Evolutionary conservation across 2,888 invertebrate species (phyloP), one percentile per base, ranked within the genome.

Genomic region (Andrena flavipes): DNA sequence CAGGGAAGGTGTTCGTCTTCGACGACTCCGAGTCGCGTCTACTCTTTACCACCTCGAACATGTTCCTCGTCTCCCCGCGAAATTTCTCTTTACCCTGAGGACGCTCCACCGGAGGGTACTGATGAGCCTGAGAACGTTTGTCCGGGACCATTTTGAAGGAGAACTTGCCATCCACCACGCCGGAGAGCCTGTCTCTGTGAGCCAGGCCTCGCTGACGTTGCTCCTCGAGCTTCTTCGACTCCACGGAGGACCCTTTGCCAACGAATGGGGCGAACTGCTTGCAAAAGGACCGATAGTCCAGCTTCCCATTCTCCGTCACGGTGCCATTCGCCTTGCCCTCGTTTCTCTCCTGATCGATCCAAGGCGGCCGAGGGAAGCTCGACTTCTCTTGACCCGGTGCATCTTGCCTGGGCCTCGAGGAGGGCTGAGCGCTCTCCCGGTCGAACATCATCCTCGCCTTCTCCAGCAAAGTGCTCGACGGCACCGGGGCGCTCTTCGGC

Each of bases 211-310:
- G 74, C 29, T 71, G 69, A 26, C 29, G 59, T 8, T 68, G 33
- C 13, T 69, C 73, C 29, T 84, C 80, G 65, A 62, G 13, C n/a
- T 67, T 70, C 42, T 42, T 82, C 5, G 62, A 4, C 26, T 87
- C 80, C 16, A 73, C 5, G 10, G 35, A n/a, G 10, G 56, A 5
- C 16, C 73, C 59, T 54, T 85, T 88, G 1, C 80, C 77, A 13
- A 88, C 79, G 26, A 91, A 91, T 0, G 90, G 90, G 0, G 86
- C 89, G 29, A 92, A 91, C 35, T 91, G 91, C 16, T 92, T 92
- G 75, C 92, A 91, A 51, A 91, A 91, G 0, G 90, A 89, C 42
- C 91, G 89, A 72, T 92, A 91, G 80, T 91, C 91, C 0, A 88
- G 67, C 67, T 89, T 88, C 7, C 89, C 91, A 35, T 91, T 90